Evolutionary conservation across 2,797 vertebrate species (phyloP).

Genomic region (Intellagama lesueurii): DNA sequence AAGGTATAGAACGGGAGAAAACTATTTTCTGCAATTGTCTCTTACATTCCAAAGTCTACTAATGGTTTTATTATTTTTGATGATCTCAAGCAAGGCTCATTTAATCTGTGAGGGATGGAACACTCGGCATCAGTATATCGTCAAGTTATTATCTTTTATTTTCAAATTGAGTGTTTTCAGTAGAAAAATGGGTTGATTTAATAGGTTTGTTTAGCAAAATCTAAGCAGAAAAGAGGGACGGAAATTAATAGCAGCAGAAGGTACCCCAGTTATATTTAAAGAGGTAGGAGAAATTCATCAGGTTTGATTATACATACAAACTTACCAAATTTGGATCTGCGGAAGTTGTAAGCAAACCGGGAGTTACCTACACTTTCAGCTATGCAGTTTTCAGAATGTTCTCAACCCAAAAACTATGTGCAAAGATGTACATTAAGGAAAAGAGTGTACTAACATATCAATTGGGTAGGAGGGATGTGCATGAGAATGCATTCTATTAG

Average conservation of each 20-base stretch:
- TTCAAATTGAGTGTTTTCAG: conserved; percentile 67
- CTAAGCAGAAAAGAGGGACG: conserved; percentile 43
- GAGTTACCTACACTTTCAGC: no score
- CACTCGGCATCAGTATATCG: conserved; percentile 63
- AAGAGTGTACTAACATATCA: no score
- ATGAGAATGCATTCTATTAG: no score
- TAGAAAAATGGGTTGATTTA: conserved; percentile 67
- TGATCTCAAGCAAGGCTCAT: conserved; percentile 72
- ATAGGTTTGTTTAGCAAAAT: conserved; percentile 55
- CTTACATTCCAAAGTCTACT: conserved; percentile 61
- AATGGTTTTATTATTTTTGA: conserved; percentile 73
- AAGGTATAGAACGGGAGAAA: conserved; percentile 47
- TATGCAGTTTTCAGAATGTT: no score
- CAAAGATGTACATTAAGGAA: no score
- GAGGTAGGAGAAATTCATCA: background rate
- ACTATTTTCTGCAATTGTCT: conserved; percentile 64
- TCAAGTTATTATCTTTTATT: conserved; percentile 69
- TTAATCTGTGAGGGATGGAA: conserved; percentile 74
- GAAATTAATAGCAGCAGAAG: background rate
- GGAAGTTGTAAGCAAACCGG: background rate
- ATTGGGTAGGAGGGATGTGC: no score
- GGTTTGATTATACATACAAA: background rate
- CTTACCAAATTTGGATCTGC: background rate
- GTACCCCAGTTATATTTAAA: background rate
- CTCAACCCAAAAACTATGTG: no score